These are phyloP conservation scores for Lordiphosa stackelbergi DNA, from an alignment of 1,140 invertebrate species.

Conservation along the genomic window DNA sequence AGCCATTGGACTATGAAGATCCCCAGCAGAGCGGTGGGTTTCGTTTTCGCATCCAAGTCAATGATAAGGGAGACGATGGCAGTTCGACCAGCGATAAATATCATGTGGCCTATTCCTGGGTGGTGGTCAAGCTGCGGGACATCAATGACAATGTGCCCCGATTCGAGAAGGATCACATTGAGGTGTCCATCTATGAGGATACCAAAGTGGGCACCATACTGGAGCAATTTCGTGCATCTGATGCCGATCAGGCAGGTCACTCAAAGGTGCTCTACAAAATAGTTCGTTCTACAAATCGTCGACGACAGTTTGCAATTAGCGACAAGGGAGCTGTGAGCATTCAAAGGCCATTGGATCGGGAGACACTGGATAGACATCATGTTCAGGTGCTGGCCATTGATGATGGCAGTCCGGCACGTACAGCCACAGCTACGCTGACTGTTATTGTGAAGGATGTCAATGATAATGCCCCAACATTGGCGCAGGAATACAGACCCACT, in stretches of 20 bases:
- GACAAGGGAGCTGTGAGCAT: constrained; percentile 81
- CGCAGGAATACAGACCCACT: constrained; percentile 81
- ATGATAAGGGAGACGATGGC: constrained; percentile 79
- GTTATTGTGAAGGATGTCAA: constrained; percentile 84
- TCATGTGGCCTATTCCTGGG: constrained; percentile 82
- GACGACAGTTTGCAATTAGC: constrained; percentile 81
- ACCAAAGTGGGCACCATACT: constrained; percentile 81
- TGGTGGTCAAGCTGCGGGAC: constrained; percentile 81
- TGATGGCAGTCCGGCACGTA: constrained; percentile 81
- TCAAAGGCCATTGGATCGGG: constrained; percentile 80
- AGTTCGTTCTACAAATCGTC: constrained; percentile 80
- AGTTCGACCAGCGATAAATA: constrained; percentile 79
- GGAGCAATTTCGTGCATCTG: constrained; percentile 81
- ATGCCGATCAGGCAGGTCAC: constrained; percentile 81
- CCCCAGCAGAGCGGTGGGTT: constrained; percentile 80
- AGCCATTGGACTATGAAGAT: constrained; percentile 82
- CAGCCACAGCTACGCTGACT: constrained; percentile 83
- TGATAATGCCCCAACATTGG: constrained; percentile 81
- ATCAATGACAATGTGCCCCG: constrained; percentile 82
- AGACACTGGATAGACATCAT: constrained; percentile 80
- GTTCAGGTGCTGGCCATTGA: constrained; percentile 82
- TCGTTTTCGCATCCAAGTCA: constrained; percentile 81
- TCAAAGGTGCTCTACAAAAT: constrained; percentile 80
- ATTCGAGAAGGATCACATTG: constrained; percentile 81
- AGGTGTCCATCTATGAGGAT: constrained; percentile 82